These are phyloP conservation scores for Leuciscus idus DNA, from an alignment of 2,113 vertebrate genomes.

Conservation along the genomic window DNA sequence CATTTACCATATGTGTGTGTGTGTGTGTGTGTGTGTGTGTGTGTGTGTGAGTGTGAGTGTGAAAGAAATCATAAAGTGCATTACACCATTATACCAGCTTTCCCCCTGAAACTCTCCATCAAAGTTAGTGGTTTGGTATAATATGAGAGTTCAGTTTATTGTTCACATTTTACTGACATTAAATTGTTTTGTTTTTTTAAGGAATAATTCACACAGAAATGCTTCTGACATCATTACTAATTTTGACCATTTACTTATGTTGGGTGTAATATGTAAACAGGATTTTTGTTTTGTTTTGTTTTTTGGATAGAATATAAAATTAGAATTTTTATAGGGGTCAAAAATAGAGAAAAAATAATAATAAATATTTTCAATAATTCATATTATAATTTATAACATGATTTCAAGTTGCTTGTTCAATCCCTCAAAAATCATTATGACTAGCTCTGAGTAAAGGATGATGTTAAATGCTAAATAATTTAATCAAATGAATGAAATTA, in stretches of 20 bases:
- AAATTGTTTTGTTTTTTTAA: background rate
- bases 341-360: no score
- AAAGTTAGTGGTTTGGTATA: conserved; percentile 14
- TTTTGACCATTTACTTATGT: background rate
- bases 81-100: background rate
- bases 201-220: background rate
- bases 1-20: background rate
- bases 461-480: background rate
- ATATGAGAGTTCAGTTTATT: background rate
- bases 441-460: no score
- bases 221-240: background rate
- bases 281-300: no score
- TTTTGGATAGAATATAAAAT: no score
- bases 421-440: background rate
- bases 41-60: background rate
- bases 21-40: no score
- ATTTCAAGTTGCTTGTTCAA: background rate
- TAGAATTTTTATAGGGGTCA: no score
- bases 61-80: conserved; percentile 21
- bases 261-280: no score
- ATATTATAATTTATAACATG: background rate
- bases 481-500: background rate
- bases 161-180: conserved; percentile 17
- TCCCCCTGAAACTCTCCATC: conserved; percentile 25
- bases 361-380: background rate